Conservation (phyloP, 92 coral and sea anemone species). For the Pocillopora meandrina region DNA sequence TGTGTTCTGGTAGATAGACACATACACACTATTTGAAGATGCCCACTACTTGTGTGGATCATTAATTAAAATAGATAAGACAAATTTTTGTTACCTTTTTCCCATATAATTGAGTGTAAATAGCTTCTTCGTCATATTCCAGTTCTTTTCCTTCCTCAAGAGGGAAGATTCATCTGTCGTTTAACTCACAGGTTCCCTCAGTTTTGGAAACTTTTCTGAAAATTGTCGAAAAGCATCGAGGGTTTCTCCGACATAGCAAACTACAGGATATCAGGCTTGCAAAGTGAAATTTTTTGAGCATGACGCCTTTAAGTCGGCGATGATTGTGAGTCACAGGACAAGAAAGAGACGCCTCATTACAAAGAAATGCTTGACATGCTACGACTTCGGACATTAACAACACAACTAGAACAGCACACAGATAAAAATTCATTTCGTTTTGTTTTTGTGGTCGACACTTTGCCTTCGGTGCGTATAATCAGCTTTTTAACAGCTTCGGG, state of each 20-base stretch:
- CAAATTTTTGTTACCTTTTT: neutral
- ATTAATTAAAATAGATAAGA: too few relatives aligned
- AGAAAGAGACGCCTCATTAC: neutral
- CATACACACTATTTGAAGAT: too few relatives aligned
- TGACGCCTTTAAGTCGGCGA: conserved; percentile 10
- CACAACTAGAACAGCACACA: neutral
- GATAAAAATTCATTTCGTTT: neutral
- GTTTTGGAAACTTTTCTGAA: neutral
- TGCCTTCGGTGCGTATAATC: neutral
- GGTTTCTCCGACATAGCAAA: conserved; percentile 17
- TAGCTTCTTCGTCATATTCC: conserved; percentile 8
- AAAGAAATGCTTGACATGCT: neutral
- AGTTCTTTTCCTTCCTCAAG: neutral
- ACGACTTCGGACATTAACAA: neutral
- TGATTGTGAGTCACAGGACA: conserved; percentile 5
- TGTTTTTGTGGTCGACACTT: neutral
- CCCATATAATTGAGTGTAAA: conserved; percentile 10
- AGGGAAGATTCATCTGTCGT: neutral
- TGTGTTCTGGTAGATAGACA: too few relatives aligned
- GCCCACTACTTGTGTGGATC: too few relatives aligned
- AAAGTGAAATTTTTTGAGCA: neutral
- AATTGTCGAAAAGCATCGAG: conserved; percentile 19
- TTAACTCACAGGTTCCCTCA: conserved; percentile 18
- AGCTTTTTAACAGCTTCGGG: neutral
- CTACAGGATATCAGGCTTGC: neutral